These are phyloP conservation scores for Alces alces DNA, from an alignment of 2,113 vertebrate genomes.

Conservation along the genomic window DNA sequence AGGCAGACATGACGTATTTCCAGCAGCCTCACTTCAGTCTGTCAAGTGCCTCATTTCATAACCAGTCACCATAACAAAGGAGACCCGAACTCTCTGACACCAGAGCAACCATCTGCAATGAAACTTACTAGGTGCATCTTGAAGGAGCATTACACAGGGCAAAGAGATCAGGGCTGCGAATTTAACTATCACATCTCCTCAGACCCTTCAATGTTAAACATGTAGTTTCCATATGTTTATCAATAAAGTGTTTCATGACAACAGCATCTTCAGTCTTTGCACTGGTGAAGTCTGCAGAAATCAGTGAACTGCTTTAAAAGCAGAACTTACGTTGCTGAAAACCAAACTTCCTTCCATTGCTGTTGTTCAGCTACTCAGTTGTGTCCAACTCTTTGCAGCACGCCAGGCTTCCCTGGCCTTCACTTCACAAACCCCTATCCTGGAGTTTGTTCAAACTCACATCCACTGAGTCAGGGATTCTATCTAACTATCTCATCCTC, in stretches of 20 bases:
- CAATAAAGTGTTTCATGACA: background rate
- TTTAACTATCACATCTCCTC: background rate
- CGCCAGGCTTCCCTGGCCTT: background rate
- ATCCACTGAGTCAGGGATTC: background rate
- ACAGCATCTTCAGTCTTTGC: background rate
- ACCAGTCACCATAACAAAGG: constrained; percentile 57
- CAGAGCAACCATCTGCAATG: background rate
- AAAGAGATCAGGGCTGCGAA: background rate
- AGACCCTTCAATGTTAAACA: constrained; percentile 13
- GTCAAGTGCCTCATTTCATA: constrained; percentile 61
- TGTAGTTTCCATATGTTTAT: background rate
- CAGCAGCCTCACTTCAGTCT: constrained; percentile 56
- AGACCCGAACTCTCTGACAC: constrained; percentile 27
- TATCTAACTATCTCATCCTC: background rate
- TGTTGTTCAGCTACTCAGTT: background rate
- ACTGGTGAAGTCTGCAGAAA: background rate
- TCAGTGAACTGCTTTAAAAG: background rate
- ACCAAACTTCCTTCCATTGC: background rate
- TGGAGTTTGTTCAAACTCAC: background rate
- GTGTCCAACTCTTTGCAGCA: background rate
- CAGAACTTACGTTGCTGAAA: background rate
- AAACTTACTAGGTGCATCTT: background rate
- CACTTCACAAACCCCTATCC: background rate
- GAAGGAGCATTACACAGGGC: background rate
- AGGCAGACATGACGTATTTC: constrained; percentile 60